A percentile compares a stretch with the other conserved stretches of the same genome.
Conservation (phyloP, 2,113 vertebrate genomes). For the Oenanthe oenanthe region DNA sequence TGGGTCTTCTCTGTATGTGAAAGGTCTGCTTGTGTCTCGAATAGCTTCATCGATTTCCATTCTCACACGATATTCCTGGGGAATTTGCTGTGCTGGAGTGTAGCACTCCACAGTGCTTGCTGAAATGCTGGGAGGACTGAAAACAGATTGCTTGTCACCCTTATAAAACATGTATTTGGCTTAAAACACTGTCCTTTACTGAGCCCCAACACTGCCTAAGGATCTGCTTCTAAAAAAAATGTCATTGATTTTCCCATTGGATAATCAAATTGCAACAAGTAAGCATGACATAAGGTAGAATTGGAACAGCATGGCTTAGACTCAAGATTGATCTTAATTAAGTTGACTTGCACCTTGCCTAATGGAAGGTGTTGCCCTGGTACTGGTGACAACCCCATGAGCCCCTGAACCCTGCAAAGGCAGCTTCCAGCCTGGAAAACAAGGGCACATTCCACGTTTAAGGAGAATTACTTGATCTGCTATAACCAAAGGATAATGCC, state of each 20-base stretch:
- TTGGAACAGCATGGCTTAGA: background rate
- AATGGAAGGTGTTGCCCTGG: background rate
- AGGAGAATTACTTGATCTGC: background rate
- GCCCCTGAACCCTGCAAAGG: background rate
- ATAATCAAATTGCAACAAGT: background rate
- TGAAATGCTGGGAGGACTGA: conserved; percentile 61
- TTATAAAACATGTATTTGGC: background rate
- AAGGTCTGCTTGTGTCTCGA: conserved; percentile 67
- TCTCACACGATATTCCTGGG: conserved; percentile 77
- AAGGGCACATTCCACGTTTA: background rate
- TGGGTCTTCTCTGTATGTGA: conserved; percentile 90
- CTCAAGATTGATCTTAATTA: background rate
- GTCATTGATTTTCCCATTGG: background rate
- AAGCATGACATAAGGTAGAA: background rate
- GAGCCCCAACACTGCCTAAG: background rate
- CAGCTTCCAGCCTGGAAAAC: background rate
- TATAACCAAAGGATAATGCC: background rate
- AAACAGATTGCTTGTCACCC: background rate
- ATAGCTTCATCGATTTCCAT: conserved; percentile 86
- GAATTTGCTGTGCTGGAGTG: conserved; percentile 80
- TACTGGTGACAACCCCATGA: background rate
- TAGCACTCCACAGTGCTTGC: conserved; percentile 81
- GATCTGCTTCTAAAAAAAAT: background rate
- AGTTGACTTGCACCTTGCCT: background rate
- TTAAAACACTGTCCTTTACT: background rate